A percentile compares a stretch with the other conserved stretches of the same genome.
phyloP scores from a whole-genome alignment of 2,797 vertebrate genomes.

The Sebastes miniatus region DNA sequence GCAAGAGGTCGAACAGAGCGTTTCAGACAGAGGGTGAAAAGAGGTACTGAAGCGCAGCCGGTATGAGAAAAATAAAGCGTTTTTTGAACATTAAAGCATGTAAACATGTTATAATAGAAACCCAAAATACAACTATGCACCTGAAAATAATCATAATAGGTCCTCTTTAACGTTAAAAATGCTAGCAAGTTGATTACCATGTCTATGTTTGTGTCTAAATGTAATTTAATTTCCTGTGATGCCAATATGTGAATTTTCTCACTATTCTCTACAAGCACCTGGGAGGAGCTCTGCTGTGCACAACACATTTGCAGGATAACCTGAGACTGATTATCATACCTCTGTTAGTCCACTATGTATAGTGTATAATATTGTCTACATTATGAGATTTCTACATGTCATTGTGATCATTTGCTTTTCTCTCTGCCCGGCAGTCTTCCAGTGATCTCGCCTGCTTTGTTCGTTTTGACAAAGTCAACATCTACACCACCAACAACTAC shows the following conservation, averaged over 20 bases:
- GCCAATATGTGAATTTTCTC: neutral
- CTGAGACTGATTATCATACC: neutral
- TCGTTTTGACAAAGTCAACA: constrained; percentile 89
- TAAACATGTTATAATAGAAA: neutral
- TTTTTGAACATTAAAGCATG: neutral
- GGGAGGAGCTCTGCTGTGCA: neutral
- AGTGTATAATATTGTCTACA: neutral
- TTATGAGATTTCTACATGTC: neutral
- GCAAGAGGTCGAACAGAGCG: neutral
- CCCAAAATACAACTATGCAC: neutral
- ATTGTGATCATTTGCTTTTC: neutral
- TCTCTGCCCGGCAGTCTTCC: constrained; percentile 78
- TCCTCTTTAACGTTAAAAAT: neutral
- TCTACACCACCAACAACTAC: constrained; percentile 86
- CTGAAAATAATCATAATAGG: neutral
- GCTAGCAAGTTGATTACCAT: neutral
- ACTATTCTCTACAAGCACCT: neutral
- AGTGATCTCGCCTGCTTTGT: constrained; percentile 88
- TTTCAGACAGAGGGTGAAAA: neutral
- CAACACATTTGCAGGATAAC: neutral
- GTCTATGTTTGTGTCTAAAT: neutral
- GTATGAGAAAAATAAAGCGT: neutral
- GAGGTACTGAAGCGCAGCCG: neutral
- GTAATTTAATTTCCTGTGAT: neutral
- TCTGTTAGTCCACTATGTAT: neutral